Evolutionary conservation across 1,140 invertebrate species (phyloP).

Genomic region (Lepidotrigona ventralis): DNA sequence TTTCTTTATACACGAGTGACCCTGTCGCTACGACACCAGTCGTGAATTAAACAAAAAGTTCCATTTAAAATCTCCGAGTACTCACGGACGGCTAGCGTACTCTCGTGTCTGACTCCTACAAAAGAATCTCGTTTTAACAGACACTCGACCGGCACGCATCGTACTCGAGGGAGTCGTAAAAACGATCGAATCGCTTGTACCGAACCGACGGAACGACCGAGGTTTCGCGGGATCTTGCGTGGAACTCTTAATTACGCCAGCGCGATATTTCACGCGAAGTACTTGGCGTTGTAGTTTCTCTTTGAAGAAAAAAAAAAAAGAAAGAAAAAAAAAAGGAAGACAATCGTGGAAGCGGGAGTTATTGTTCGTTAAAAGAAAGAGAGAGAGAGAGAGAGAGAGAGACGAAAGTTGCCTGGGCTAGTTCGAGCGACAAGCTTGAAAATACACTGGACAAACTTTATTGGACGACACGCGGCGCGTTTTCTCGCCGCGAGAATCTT

Average conservation of each 20-base stretch:
- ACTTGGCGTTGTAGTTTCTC: not conserved
- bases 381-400: slow-evolving; percentile 16
- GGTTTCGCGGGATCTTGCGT: not conserved
- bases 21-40: no score
- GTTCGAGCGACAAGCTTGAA: slow-evolving; percentile 1
- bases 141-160: not conserved
- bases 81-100: no score
- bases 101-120: no score
- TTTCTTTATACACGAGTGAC: no score
- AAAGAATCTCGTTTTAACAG: no score
- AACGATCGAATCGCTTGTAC: not conserved
- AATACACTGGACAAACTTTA: slow-evolving; percentile 14
- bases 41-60: no score
- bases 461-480: slow-evolving; percentile 29
- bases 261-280: slow-evolving; percentile 16
- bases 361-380: not conserved
- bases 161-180: not conserved
- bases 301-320: not conserved
- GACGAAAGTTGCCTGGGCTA: slow-evolving; percentile 9
- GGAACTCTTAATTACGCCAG: slow-evolving; percentile 38
- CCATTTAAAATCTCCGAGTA: no score
- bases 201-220: not conserved
- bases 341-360: slow-evolving; percentile 4
- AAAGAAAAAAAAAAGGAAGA: not conserved
- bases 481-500: no score